A percentile compares a stretch with the other conserved stretches of the same genome.
Conservation (phyloP, 2,888 invertebrate species). For the Drosophila conformis region DNA sequence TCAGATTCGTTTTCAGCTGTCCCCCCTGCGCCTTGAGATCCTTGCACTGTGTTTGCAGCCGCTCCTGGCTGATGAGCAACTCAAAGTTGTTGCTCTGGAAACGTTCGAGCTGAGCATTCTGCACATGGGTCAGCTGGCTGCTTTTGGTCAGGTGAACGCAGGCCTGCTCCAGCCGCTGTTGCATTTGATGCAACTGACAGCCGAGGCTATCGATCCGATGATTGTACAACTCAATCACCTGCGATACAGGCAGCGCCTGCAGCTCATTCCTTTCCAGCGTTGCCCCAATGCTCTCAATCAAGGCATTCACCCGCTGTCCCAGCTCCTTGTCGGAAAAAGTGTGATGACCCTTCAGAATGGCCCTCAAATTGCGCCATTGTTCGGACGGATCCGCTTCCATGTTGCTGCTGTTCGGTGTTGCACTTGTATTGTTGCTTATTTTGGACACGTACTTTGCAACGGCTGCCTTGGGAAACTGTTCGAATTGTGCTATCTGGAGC, state of each 20-base stretch:
- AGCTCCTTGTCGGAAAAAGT: constrained; percentile 80
- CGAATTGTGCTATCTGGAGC: constrained; percentile 82
- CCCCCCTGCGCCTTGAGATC: constrained; percentile 81
- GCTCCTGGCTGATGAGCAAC: constrained; percentile 82
- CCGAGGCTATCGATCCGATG: constrained; percentile 83
- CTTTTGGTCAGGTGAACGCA: constrained; percentile 76
- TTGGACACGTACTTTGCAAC: constrained; percentile 81
- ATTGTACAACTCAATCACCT: constrained; percentile 83
- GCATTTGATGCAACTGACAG: constrained; percentile 70
- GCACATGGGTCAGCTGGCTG: constrained; percentile 81
- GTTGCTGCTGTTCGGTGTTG: constrained; percentile 16
- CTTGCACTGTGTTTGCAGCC: constrained; percentile 82
- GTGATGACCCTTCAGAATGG: constrained; percentile 81
- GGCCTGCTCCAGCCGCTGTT: constrained; percentile 78
- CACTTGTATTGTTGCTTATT: constrained; percentile 21
- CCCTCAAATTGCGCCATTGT: constrained; percentile 82
- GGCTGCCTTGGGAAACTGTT: constrained; percentile 80
- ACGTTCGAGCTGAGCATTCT: constrained; percentile 81
- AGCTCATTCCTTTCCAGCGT: constrained; percentile 76
- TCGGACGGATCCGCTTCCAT: constrained; percentile 48
- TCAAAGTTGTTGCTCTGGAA: constrained; percentile 83
- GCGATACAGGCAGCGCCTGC: constrained; percentile 64
- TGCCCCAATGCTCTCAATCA: constrained; percentile 76
- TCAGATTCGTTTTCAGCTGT: constrained; percentile 79
- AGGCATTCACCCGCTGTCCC: constrained; percentile 78